Percentiles rank a stretch among this genome's conserved stretches.
Conservation (phyloP, 2,888 invertebrate genomes). For the Pterostichus niger region DNA sequence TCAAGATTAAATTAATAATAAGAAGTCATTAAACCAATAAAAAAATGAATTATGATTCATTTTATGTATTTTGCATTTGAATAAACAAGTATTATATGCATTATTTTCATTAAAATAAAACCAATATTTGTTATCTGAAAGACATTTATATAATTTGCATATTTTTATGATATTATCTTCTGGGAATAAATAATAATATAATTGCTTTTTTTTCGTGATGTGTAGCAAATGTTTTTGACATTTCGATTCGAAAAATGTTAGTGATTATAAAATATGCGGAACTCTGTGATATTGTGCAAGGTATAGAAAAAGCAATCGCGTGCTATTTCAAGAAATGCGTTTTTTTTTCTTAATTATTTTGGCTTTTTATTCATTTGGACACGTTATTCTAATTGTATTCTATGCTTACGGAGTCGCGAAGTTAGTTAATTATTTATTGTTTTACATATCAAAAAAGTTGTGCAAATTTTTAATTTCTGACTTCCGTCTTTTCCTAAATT, state of each 20-base stretch:
- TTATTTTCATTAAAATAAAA: not conserved
- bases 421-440: conserved; percentile 46
- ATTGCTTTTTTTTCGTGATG: conserved; percentile 8
- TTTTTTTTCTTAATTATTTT: conserved; percentile 24
- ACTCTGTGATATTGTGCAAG: conserved; percentile 43
- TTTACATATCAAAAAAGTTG: conserved; percentile 20
- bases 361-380: conserved; percentile 8
- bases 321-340: conserved; percentile 42
- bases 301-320: conserved; percentile 37
- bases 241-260: conserved; percentile 23
- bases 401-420: conserved; percentile 7
- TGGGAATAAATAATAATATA: conserved; percentile 21
- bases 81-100: not conserved
- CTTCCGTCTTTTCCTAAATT: not conserved
- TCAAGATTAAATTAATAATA: conserved; percentile 37
- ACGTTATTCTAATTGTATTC: conserved; percentile 24
- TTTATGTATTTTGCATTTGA: not conserved
- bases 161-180: conserved; percentile 3
- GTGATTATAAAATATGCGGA: conserved; percentile 59
- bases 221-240: conserved; percentile 44
- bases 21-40: conserved; percentile 42
- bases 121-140: not conserved
- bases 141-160: conserved; percentile 22
- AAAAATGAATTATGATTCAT: conserved; percentile 14
- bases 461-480: conserved; percentile 15